Evolutionary conservation across 2,113 vertebrate species (phyloP), one percentile per base, ranked within the genome.

Genomic region (Hirundichthys speculiger): DNA sequence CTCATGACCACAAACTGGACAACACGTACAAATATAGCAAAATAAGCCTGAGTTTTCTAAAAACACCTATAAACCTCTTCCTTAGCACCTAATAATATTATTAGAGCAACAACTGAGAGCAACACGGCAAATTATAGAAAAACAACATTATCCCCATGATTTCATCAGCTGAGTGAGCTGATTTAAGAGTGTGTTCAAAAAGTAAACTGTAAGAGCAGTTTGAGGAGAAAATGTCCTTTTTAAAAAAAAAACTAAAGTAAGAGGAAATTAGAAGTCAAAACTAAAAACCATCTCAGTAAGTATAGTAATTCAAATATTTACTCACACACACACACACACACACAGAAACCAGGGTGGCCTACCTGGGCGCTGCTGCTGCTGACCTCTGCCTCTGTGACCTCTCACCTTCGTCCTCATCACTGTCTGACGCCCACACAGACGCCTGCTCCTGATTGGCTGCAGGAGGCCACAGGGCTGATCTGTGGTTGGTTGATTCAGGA

Each of bases 321-420:
- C 58, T n/a, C n/a, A 69, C 66, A 50, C 20, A 65, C 54, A 75
- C 34, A 69, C 60, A 75, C 54, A 58, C 67, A 80, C 47, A 73
- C 47, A 69, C 76, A 83, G 75, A 76, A 73, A 79, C 75, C 69
- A 62, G 65, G 77, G 50, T 74, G 81, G 80, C 75, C 53, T 69
- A 69, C 72, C 69, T 81, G 80, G 83, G 82, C 76, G 42, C 75
- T 85, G 83, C 79, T 88, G 83, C 86, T 89, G 79, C 85, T 86
- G 83, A 84, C 60, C 71, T 81, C 76, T 71, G 82, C 80, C 80
- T 88, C 79, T 86, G 79, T 82, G 64, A 86, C 88, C 86, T 86
- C 71, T 89, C 75, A 84, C 78, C 69, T 80, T 79, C 83, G 90
- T 92, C 90, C 92, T 88, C 73, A 80, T 77, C 89, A 91, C 90